Evolutionary conservation across 2,113 vertebrate genomes (phyloP), one percentile per base, ranked within the genome.

Genomic region (Haliaeetus leucogaster): DNA sequence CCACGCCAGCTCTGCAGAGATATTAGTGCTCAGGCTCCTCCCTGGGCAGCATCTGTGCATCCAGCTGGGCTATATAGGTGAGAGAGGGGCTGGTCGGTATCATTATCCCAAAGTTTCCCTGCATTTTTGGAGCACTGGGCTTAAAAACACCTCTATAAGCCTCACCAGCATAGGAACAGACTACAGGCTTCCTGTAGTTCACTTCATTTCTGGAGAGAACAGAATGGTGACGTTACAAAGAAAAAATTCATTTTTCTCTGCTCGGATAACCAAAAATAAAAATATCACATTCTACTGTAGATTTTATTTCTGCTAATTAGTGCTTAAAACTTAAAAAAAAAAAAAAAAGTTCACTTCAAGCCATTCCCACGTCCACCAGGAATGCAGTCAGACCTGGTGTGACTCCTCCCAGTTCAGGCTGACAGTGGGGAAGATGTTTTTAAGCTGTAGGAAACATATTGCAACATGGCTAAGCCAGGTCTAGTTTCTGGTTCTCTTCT

Each of bases 201-300:
- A 4, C 4, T 5, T 18, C 4, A 1, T 36, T 67, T 85, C 73
- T 32, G 56, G 34, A 76, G 58, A 63, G 70, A 59, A 66, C 13
- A 74, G 47, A 55, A 61, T 4, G 23, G 22, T 0, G 1, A 83
- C 0, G 0, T 29, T 72, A 84, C 16, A 67, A 72, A 70, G 19
- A 12, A 65, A 65, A 71, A 63, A 70, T 1, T 36, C 1, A 12
- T 61, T 84, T 65, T 86, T 32, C 36, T 88, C 29, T 68, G 65
- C 81, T 61, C 36, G 16, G 43, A 56, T 59, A 80, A 86, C 32
- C 17, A 78, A 55, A 82, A 32, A 17, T 15, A 70, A 91, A 93
- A 86, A 4, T 4, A 62, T 14, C 16, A 13, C 0, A 0, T 81
- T 34, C 36, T 84, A 22, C 3, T 18, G n/a, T 36, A 5, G 13